These are phyloP conservation scores for Osmerus eperlanus DNA, from an alignment of 2,113 vertebrate species.

Conservation along the genomic window DNA sequence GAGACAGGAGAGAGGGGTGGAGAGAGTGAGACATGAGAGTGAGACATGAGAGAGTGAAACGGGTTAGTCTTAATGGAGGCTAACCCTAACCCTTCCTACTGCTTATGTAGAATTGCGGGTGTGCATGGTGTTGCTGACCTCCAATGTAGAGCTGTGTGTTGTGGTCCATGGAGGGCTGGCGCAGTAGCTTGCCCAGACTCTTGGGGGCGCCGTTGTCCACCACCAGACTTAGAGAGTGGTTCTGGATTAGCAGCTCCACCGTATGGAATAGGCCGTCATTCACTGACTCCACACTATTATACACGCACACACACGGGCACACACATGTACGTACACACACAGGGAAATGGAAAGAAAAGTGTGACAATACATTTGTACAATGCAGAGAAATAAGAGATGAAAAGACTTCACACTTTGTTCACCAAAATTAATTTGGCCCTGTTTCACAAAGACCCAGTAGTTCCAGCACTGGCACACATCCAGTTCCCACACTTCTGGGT, in stretches of 20 bases:
- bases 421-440: too few relatives aligned
- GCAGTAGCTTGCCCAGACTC: slow-evolving; percentile 92
- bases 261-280: slow-evolving; percentile 94
- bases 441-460: too few relatives aligned
- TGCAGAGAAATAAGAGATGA: not conserved
- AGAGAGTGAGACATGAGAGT: not conserved
- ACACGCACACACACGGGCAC: slow-evolving; percentile 17
- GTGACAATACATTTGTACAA: not conserved
- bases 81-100: not conserved
- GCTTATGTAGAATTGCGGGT: not conserved
- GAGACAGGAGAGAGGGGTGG: too few relatives aligned
- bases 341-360: not conserved
- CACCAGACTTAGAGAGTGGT: slow-evolving; percentile 91
- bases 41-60: not conserved
- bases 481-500: too few relatives aligned
- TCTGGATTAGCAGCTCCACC: slow-evolving; percentile 90
- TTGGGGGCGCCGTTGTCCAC: slow-evolving; percentile 92
- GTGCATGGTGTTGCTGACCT: slow-evolving; percentile 69
- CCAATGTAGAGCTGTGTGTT: slow-evolving; percentile 94
- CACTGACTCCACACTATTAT: slow-evolving; percentile 88
- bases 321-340: slow-evolving; percentile 3
- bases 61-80: not conserved
- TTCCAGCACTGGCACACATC: too few relatives aligned
- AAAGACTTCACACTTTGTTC: not conserved
- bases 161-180: slow-evolving; percentile 81